Evolutionary conservation across 2,797 vertebrate species (phyloP), one percentile per base, ranked within the genome.

Genomic region (Crocidura indochinensis): DNA sequence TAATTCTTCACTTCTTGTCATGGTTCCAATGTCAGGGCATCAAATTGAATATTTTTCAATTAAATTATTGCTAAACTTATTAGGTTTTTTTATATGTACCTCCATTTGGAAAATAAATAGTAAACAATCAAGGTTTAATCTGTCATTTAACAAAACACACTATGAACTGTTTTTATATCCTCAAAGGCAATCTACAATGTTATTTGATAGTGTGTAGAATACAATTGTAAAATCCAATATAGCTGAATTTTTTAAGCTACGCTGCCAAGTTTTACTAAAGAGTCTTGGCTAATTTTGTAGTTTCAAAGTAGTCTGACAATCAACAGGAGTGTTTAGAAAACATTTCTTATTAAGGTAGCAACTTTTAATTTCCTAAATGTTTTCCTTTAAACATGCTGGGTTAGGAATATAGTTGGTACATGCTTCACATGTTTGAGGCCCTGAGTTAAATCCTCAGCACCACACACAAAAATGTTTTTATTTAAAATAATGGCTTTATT

Each of bases 111-210:
- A 89, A 92, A 87, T 87, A 14, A 74, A 6, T 47, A 87, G 84
- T 24, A 89, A 91, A 87, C 49, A 94, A 49, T 90, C 24, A 53
- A 82, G 8, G 49, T 64, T 86, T 92, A 87, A 51, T 8, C 38
- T 0, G 38, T 19, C 8, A 88, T 62, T 91, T 87, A 62, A 79
- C 72, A 53, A 85, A 27, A 60, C 20, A 85, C 46, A 38, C 12
- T 64, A 73, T 82, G 8, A 64, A 73, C 65, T 83, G 81, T 67
- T 29, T 75, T 65, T 73, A 6, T 46, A 46, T 53, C 88, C 76
- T 90, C 38, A 71, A 72, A 88, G 81, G 73, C 7, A 84, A 62
- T 75, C 47, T 65, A 72, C 53, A 83, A n/a, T 85, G 38, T 51
- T 73, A 71, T 75, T 73, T 76, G 10, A 15, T 3, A 89, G 7